phyloP scores from a whole-genome alignment of 2,797 vertebrate genomes.

The Danionella dracula region DNA sequence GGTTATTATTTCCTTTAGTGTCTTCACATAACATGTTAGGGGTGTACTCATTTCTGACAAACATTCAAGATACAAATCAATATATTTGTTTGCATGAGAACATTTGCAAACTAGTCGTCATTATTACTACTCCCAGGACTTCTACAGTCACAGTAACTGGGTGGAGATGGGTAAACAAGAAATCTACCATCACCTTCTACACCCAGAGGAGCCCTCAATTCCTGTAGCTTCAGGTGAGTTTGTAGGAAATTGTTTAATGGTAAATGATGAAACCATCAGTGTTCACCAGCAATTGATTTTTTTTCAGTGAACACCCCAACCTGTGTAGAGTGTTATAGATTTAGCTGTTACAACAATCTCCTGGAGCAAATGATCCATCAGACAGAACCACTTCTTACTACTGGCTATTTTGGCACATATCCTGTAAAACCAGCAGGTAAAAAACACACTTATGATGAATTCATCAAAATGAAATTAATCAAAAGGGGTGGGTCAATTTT shows the following conservation, averaged over 20 bases:
- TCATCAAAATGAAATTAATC: too few relatives aligned
- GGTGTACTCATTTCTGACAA: too few relatives aligned
- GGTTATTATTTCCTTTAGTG: too few relatives aligned
- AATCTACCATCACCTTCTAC: slow-evolving; percentile 74
- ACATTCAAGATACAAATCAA: too few relatives aligned
- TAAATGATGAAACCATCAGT: background rate
- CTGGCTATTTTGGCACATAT: slow-evolving; percentile 75
- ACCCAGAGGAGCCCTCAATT: slow-evolving; percentile 66
- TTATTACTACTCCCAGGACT: slow-evolving; percentile 67
- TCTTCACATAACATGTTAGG: too few relatives aligned
- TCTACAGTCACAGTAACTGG: slow-evolving; percentile 91
- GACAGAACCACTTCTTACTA: slow-evolving; percentile 61
- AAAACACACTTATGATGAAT: too few relatives aligned
- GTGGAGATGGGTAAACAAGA: slow-evolving; percentile 75
- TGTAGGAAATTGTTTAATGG: background rate
- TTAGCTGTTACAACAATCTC: slow-evolving; percentile 75
- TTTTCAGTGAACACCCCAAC: slow-evolving; percentile 66
- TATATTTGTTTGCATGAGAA: too few relatives aligned
- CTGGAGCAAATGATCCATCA: slow-evolving; percentile 50
- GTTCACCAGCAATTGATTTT: background rate
- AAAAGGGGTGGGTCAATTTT: too few relatives aligned
- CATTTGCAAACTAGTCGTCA: too few relatives aligned
- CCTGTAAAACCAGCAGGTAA: slow-evolving; percentile 77
- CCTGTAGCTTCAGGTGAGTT: slow-evolving; percentile 71
- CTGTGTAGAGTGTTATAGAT: slow-evolving; percentile 74